Percentiles rank a stretch among this genome's conserved stretches.
Conservation (phyloP, 2,888 invertebrate species). For the Hydraecia micacea region DNA sequence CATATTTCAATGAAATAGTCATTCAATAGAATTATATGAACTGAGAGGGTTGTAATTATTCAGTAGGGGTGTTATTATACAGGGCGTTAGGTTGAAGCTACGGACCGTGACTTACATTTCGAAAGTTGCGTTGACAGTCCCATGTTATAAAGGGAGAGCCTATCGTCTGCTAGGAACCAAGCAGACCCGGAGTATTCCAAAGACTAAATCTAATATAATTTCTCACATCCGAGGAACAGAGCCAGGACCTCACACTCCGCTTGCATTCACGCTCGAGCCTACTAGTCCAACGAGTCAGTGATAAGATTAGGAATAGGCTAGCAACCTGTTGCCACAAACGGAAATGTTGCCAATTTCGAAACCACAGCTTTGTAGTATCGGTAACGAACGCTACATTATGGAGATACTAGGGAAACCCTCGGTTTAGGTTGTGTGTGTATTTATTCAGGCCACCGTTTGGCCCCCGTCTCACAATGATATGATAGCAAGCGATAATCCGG, state of each 20-base stretch:
- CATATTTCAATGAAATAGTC: no score
- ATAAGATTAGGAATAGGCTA: constrained; percentile 8
- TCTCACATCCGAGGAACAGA: not conserved
- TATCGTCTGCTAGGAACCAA: not conserved
- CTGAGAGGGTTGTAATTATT: no score
- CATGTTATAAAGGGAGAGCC: not conserved
- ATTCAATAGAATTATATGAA: no score
- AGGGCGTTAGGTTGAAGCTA: not conserved
- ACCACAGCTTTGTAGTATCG: not conserved
- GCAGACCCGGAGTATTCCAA: not conserved
- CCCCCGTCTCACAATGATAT: not conserved
- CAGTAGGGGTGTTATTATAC: no score
- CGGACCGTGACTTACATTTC: not conserved
- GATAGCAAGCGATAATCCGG: not conserved
- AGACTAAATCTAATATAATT: not conserved
- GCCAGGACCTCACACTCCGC: not conserved
- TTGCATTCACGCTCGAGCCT: no score
- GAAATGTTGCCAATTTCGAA: constrained; percentile 35
- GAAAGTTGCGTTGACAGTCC: no score
- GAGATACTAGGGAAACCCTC: not conserved
- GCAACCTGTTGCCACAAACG: constrained; percentile 37
- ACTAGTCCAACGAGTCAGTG: no score
- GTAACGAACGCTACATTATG: not conserved
- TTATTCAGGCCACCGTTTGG: not conserved
- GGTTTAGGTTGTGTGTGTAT: not conserved